Base-by-base conservation (phyloP, 1,140 invertebrate species). In the Lepidurus couesii region DNA sequence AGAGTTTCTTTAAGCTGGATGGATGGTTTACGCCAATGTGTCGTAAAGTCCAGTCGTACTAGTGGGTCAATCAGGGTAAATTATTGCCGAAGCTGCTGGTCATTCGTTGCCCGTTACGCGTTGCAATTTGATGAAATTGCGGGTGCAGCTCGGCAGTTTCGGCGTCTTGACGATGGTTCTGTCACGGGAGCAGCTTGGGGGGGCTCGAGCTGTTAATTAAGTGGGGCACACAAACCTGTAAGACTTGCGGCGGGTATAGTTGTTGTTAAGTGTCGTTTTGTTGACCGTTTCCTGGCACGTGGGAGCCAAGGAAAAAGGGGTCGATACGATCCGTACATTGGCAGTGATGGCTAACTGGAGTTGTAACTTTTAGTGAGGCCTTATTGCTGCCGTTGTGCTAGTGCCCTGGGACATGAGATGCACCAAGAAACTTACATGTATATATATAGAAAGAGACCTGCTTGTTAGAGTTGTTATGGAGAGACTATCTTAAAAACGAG, bases 211-310 rank as follows among this genome's bases (percentile, higher is more conserved):
- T n/a, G 16, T 65, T 65, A 65, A 16, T 65, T 65, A 65, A 65
- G 16, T 65, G 53, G 7, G 53, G 53, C 16, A 65, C 9, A 13
- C 16, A 65, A 16, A 9, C 53, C 53, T 21, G 53, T 65, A 65
- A 65, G 53, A n/a, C 53, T 65, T 65, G 53, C 53, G 53, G 53
- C 53, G 16, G 53, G 53, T 65, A 21, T 65, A 65, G 53, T 65
- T 65, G 21, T 65, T 65, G 16, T 65, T 65, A 65, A 65, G 53
- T 34, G 21, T 65, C 21, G 4, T 21, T 7, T 7, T 13, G 53
- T 65, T 65, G 53, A 65, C 53, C 53, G 53, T 21, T 21, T 21
- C 21, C 53, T 65, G 53, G 53, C 53, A 65, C 53, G 53, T 65
- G 21, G 16, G 13, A 13, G 53, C 6, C 13, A 13, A 21, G 53